Conservation (phyloP, 2,888 invertebrate species). For the Agonopterix subpropinquella region DNA sequence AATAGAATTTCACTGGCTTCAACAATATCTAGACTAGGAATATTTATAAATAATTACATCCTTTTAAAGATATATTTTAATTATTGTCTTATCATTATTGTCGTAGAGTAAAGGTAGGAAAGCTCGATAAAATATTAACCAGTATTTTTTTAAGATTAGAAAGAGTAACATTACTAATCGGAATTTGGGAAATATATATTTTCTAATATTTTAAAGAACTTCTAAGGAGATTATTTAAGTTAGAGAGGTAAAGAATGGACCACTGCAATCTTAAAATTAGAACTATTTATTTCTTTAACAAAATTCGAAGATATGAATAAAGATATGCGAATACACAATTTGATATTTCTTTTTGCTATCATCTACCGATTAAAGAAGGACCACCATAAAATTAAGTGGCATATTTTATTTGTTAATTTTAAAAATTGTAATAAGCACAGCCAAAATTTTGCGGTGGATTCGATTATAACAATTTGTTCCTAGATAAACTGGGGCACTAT, state of each 20-base stretch:
- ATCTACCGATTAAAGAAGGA: conserved; percentile 17
- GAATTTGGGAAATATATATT: conserved; percentile 19
- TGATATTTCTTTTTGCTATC: conserved; percentile 3
- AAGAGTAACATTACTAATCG: conserved; percentile 9
- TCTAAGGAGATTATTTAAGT: conserved; percentile 21
- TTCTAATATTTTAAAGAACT: conserved; percentile 20
- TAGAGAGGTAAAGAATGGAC: conserved; percentile 48
- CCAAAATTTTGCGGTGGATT: conserved; percentile 66
- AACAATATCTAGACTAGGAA: conserved; percentile 11
- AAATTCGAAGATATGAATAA: conserved; percentile 18
- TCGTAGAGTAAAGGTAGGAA: conserved; percentile 53
- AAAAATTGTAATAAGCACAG: conserved; percentile 61
- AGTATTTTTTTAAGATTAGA: conserved; percentile 13
- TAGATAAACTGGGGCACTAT: conserved; percentile 15
- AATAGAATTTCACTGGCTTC: conserved; percentile 9
- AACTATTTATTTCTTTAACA: conserved; percentile 12
- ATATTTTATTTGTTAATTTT: conserved; percentile 23
- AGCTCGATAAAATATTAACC: conserved; percentile 54
- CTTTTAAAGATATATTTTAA: conserved; percentile 13
- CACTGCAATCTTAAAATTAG: conserved; percentile 34
- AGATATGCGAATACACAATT: conserved; percentile 30
- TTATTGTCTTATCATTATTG: conserved; percentile 60
- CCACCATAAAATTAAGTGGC: conserved; percentile 44
- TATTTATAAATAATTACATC: conserved; percentile 7
- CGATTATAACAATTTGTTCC: conserved; percentile 38